These are phyloP conservation scores for Cololabis saira DNA, from an alignment of 2,113 vertebrate species.

Conservation along the genomic window DNA sequence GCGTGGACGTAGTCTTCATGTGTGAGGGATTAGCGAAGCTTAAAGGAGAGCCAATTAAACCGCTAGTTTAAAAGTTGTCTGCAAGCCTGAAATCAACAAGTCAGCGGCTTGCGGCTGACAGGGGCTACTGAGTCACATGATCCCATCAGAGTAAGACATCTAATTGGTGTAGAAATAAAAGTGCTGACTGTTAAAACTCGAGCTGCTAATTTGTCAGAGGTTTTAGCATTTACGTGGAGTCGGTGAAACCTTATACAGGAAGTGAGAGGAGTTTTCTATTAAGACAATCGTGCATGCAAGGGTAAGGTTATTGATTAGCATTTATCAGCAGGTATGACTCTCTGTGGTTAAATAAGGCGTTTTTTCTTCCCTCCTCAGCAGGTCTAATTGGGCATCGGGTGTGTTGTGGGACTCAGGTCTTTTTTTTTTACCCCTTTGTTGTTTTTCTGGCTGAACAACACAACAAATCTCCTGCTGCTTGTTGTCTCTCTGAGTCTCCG, in stretches of 20 bases:
- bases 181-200: too few species aligned
- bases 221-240: too few species aligned
- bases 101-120: not conserved
- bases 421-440: slow-evolving; percentile 15
- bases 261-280: not conserved
- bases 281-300: not conserved
- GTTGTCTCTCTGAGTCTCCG: slow-evolving; percentile 39
- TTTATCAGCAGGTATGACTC: not conserved
- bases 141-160: not conserved
- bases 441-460: slow-evolving; percentile 34
- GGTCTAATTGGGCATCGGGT: slow-evolving; percentile 50
- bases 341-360: not conserved
- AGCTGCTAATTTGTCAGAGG: too few species aligned
- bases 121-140: slow-evolving; percentile 3
- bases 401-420: slow-evolving; percentile 47
- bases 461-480: slow-evolving; percentile 42
- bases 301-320: not conserved
- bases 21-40: not conserved
- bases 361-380: not conserved
- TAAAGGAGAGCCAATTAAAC: slow-evolving; percentile 1
- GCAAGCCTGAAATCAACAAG: slow-evolving; percentile 11
- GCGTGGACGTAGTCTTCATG: slow-evolving; percentile 21
- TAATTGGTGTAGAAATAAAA: not conserved
- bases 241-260: not conserved
- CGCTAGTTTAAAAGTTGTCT: slow-evolving; percentile 2